These are phyloP conservation scores for Marasmarcha lunaedactyla DNA, from an alignment of 2,888 invertebrate genomes.

Conservation along the genomic window DNA sequence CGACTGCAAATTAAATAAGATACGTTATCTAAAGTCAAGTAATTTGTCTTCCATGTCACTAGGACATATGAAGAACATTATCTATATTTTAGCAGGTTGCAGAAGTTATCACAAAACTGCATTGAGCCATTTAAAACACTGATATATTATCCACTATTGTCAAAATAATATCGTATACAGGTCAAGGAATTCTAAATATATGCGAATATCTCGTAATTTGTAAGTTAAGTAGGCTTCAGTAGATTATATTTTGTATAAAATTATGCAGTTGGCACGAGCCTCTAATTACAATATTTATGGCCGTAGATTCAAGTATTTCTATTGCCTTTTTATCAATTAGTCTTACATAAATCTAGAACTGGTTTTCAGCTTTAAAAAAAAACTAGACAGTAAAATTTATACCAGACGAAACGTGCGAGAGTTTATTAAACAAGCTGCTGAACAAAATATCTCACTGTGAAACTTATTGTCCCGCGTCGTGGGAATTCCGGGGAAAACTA, in stretches of 20 bases:
- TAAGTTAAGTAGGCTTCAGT: background rate
- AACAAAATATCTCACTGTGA: too few relatives aligned
- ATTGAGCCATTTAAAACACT: constrained; percentile 21
- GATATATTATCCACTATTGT: constrained; percentile 2
- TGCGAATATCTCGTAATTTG: background rate
- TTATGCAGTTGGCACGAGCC: background rate
- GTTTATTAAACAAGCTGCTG: too few relatives aligned
- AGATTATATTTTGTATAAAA: background rate
- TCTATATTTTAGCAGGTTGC: constrained; percentile 33
- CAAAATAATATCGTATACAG: background rate
- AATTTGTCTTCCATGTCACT: constrained; percentile 44
- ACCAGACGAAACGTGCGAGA: too few relatives aligned
- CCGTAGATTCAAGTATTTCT: background rate
- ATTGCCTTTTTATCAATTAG: background rate
- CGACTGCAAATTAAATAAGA: too few relatives aligned
- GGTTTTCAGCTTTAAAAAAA: too few relatives aligned
- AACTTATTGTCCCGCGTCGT: too few relatives aligned
- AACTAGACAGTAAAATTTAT: too few relatives aligned
- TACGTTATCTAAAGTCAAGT: constrained; percentile 38
- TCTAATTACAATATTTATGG: background rate
- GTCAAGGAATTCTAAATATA: background rate
- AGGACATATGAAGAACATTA: constrained; percentile 25
- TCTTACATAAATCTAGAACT: too few relatives aligned
- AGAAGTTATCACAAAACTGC: constrained; percentile 42
- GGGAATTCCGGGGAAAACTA: too few relatives aligned